phyloP scores from a whole-genome alignment of 2,113 vertebrate genomes.

The Notarius lentiginosus region DNA sequence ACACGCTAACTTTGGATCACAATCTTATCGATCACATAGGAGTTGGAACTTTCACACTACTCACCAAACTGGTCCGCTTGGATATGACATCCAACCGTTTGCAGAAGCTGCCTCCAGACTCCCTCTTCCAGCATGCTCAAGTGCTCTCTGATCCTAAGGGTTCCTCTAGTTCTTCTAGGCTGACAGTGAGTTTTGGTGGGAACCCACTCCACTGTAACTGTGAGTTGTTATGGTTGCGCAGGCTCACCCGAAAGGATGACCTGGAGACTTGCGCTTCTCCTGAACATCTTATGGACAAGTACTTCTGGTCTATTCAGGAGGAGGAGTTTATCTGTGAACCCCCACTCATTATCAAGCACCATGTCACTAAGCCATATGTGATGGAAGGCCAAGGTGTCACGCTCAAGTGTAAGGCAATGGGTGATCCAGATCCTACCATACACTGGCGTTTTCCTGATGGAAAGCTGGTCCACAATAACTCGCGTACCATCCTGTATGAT shows the following conservation, averaged over 20 bases:
- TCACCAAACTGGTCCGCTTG: conserved; percentile 86
- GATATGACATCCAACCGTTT: conserved; percentile 93
- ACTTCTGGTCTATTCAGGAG: conserved; percentile 92
- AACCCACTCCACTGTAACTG: conserved; percentile 94
- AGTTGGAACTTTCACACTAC: conserved; percentile 82
- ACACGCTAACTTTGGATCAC: conserved; percentile 89
- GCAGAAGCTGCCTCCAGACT: conserved; percentile 89
- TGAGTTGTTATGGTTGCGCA: conserved; percentile 87
- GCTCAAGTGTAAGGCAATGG: conserved; percentile 85
- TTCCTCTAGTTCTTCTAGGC: conserved; percentile 71
- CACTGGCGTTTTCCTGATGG: conserved; percentile 90
- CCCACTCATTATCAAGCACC: conserved; percentile 84
- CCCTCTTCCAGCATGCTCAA: conserved; percentile 78
- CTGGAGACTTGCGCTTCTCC: conserved; percentile 92
- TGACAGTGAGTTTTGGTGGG: conserved; percentile 87
- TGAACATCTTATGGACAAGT: conserved; percentile 85
- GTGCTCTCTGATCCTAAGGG: conserved; percentile 73
- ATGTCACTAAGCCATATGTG: conserved; percentile 76
- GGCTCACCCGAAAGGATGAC: conserved; percentile 82
- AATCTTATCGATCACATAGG: conserved; percentile 89
- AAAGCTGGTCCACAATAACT: conserved; percentile 86
- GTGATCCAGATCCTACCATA: conserved; percentile 85
- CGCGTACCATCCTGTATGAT: conserved; percentile 77
- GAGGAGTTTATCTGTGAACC: conserved; percentile 89
- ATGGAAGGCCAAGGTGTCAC: conserved; percentile 87